Base-by-base conservation (phyloP, 2,113 vertebrate species). In the Scytalopus superciliaris region DNA sequence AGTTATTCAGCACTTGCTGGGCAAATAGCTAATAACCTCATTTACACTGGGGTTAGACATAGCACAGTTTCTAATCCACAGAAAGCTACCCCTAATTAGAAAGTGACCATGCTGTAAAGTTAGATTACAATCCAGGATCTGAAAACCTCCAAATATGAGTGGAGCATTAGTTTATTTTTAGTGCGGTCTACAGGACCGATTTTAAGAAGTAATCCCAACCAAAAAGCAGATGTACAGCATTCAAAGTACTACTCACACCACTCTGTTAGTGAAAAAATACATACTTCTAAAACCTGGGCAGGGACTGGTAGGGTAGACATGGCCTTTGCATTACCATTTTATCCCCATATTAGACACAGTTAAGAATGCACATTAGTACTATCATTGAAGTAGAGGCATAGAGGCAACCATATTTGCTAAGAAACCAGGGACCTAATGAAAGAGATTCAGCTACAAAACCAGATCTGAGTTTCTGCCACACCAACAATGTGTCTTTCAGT, bases 401-500 rank as follows among this genome's bases (percentile, higher is more conserved):
- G 33, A 72, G 24, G 27, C 15, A 72, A 67, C 8, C n/a, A 10
- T 5, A 21, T 35, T 70, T 85, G 37, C 63, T 76, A 25, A 47
- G 63, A 39, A 80, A 76, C 70, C n/a, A 45, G 60, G 30, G 23
- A 40, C 10, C 19, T 68, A 74, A 77, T 18, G 18, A 83, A 60
- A 89, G 31, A 57, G 42, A 63, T 19, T 59, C 64, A 86, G 60
- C 52, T 86, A 25, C 14, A 80, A 91, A 79, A 17, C 14, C 40
- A 35, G 49, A 55, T 16, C 50, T 9, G 11, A 87, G 74, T 95
- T 95, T 87, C 91, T 89, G 53, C 66, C 89, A 94, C 91, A 81
- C 57, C 84, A 96, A 63, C 66, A 83, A n/a, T 21, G 31, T 31
- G 39, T 47, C 90, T 93, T 97, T 88, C 85, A 84, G 79, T 67